Percentiles rank a stretch among this genome's conserved stretches.
Conservation (phyloP, 1,140 invertebrate species). For the Grapholita molesta region DNA sequence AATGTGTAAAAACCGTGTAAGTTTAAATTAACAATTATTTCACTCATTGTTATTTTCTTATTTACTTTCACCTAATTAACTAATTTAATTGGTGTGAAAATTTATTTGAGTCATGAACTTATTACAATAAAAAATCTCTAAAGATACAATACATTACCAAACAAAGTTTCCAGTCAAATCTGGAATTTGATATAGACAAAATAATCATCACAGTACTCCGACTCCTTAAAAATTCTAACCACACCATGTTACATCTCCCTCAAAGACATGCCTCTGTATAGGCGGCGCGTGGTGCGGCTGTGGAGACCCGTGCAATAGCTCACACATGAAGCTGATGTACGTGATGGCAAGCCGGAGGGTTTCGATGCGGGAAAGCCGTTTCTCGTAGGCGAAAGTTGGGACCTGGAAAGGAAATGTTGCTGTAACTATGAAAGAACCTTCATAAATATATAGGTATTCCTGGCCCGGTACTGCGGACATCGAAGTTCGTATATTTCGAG, state of each 20-base stretch:
- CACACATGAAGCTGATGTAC: slow-evolving; percentile 98
- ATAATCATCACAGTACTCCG: not conserved
- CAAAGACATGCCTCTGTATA: slow-evolving; percentile 59
- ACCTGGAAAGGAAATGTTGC: slow-evolving; percentile 78
- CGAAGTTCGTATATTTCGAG: too few relatives aligned
- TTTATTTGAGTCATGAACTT: too few relatives aligned
- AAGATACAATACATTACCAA: too few relatives aligned
- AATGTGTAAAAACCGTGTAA: too few relatives aligned
- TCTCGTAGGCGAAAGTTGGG: slow-evolving; percentile 99
- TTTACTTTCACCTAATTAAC: too few relatives aligned
- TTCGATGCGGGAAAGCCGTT: slow-evolving; percentile 98
- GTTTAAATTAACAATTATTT: too few relatives aligned
- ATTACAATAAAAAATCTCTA: not conserved
- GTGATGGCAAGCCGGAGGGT: slow-evolving; percentile 97
- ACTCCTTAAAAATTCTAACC: slow-evolving; percentile 34
- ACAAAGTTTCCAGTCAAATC: too few relatives aligned
- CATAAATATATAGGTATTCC: too few relatives aligned
- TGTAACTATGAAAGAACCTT: too few relatives aligned
- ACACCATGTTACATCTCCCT: slow-evolving; percentile 73
- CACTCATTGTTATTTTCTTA: too few relatives aligned
- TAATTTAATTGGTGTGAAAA: too few relatives aligned
- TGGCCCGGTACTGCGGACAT: too few relatives aligned
- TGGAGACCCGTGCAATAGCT: slow-evolving; percentile 86
- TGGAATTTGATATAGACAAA: not conserved
- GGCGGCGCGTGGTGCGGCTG: slow-evolving; percentile 66